phyloP scores from a whole-genome alignment of 1,140 invertebrate genomes.

The Calephelis virginiensis region DNA sequence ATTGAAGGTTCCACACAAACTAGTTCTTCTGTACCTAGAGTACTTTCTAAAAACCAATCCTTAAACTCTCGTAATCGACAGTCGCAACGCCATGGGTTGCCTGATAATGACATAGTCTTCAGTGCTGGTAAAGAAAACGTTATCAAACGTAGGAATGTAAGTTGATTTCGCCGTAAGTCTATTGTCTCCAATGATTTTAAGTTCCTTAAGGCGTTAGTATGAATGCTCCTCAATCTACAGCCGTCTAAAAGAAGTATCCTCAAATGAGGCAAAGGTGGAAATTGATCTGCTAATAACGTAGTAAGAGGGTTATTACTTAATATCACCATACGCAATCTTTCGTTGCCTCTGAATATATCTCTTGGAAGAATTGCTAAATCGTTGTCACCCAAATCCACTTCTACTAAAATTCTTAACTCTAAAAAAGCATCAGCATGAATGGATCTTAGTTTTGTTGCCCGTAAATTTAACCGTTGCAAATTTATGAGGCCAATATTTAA shows the following conservation, averaged over 20 bases:
- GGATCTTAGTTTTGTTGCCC: slow-evolving; percentile 85
- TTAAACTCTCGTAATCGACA: slow-evolving; percentile 90
- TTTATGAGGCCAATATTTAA: slow-evolving; percentile 88
- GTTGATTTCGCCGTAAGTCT: slow-evolving; percentile 72
- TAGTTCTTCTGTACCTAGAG: slow-evolving; percentile 67
- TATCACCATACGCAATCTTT: slow-evolving; percentile 84
- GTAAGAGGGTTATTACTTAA: slow-evolving; percentile 86
- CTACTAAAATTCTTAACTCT: slow-evolving; percentile 91
- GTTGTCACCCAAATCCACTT: slow-evolving; percentile 91
- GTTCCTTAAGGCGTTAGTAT: slow-evolving; percentile 81
- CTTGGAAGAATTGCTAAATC: slow-evolving; percentile 83
- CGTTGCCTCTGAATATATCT: slow-evolving; percentile 87
- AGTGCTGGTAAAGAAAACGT: slow-evolving; percentile 77
- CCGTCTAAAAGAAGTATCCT: slow-evolving; percentile 87
- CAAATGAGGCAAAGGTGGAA: slow-evolving; percentile 86
- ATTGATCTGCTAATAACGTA: slow-evolving; percentile 82
- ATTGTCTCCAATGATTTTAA: slow-evolving; percentile 70
- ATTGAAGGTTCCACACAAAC: slow-evolving; percentile 63
- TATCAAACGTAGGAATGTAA: slow-evolving; percentile 70
- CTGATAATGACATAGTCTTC: slow-evolving; percentile 88
- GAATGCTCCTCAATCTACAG: slow-evolving; percentile 86
- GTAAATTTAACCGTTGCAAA: slow-evolving; percentile 89
- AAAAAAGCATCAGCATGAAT: slow-evolving; percentile 91
- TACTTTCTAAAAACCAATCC: slow-evolving; percentile 87
- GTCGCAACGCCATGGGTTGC: slow-evolving; percentile 94